phyloP scores from a whole-genome alignment of 2,113 vertebrate genomes.

The Xyrauchen texanus region DNA sequence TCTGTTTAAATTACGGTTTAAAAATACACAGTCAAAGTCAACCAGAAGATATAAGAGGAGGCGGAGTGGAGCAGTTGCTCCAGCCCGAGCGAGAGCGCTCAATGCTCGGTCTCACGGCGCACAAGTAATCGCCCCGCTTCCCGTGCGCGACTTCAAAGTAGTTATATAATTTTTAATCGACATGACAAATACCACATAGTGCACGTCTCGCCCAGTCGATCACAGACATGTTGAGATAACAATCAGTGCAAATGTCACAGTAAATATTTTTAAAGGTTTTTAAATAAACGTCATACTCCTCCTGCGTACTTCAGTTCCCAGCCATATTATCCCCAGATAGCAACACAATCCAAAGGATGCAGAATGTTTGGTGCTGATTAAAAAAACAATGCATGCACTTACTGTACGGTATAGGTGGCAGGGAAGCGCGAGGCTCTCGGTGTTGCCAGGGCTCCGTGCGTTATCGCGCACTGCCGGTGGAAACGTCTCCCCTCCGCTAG shows the following conservation, averaged over 20 bases:
- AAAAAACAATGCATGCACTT: slow-evolving; percentile 71
- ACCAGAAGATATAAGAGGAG: slow-evolving; percentile 22
- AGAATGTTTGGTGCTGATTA: too few relatives aligned
- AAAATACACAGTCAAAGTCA: background rate
- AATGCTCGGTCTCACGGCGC: slow-evolving; percentile 60
- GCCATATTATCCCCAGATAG: slow-evolving; percentile 45
- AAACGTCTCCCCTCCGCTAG: slow-evolving; percentile 85
- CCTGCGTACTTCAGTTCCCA: slow-evolving; percentile 66
- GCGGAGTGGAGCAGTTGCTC: slow-evolving; percentile 74
- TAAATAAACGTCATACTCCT: slow-evolving; percentile 66
- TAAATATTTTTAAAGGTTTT: slow-evolving; percentile 60
- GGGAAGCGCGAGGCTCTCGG: slow-evolving; percentile 74
- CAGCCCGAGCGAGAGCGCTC: slow-evolving; percentile 66
- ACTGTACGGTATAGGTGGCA: slow-evolving; percentile 85
- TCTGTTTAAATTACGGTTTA: slow-evolving; percentile 11
- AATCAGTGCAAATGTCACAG: slow-evolving; percentile 56
- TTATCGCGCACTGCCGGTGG: slow-evolving; percentile 80
- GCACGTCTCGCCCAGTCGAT: background rate
- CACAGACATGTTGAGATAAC: background rate
- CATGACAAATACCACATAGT: slow-evolving; percentile 57
- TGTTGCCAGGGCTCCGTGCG: slow-evolving; percentile 77
- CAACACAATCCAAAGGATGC: background rate
- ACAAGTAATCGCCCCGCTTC: slow-evolving; percentile 23
- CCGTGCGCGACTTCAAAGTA: slow-evolving; percentile 54
- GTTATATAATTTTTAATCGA: slow-evolving; percentile 45